Evolutionary conservation across 2,888 invertebrate genomes (phyloP).

Genomic region (Drosophila lacicola): DNA sequence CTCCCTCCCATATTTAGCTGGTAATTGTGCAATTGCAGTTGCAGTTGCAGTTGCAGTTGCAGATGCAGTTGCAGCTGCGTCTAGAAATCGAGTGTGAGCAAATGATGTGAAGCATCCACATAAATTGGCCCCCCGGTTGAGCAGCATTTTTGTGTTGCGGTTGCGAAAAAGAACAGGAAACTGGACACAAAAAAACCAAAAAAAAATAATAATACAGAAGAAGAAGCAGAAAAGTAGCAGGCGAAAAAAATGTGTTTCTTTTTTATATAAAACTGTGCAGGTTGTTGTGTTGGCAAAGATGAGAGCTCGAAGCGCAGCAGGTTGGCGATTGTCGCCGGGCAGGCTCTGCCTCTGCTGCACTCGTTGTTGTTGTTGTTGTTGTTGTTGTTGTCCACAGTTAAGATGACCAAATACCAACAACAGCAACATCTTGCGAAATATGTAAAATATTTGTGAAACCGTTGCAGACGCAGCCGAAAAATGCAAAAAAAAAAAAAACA

Average conservation of each 20-base stretch:
- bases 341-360: conserved; percentile 41
- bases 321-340: conserved; percentile 75
- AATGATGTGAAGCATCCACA: conserved; percentile 56
- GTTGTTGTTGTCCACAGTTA: conserved; percentile 19
- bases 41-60: conserved; percentile 14
- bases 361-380: background rate
- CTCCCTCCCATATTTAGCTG: conserved; percentile 2
- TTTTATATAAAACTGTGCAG: conserved; percentile 56
- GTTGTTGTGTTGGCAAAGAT: conserved; percentile 53
- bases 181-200: conserved; percentile 37
- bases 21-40: conserved; percentile 19
- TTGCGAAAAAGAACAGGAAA: conserved; percentile 80
- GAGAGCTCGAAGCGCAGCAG: conserved; percentile 61
- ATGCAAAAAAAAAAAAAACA: conserved; percentile 25
- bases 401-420: conserved; percentile 34
- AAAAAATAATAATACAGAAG: conserved; percentile 33
- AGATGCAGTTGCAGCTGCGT: conserved; percentile 63
- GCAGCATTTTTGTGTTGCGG: conserved; percentile 71
- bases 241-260: conserved; percentile 15
- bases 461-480: conserved; percentile 62
- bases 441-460: conserved; percentile 77
- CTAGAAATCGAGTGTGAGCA: conserved; percentile 53
- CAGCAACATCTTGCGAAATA: conserved; percentile 65
- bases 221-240: conserved; percentile 17
- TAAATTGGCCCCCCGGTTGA: conserved; percentile 69